A percentile compares a stretch with the other conserved stretches of the same genome.
phyloP scores from a whole-genome alignment of 2,113 vertebrate species.

The Cryptomyrus ogoouensis region DNA sequence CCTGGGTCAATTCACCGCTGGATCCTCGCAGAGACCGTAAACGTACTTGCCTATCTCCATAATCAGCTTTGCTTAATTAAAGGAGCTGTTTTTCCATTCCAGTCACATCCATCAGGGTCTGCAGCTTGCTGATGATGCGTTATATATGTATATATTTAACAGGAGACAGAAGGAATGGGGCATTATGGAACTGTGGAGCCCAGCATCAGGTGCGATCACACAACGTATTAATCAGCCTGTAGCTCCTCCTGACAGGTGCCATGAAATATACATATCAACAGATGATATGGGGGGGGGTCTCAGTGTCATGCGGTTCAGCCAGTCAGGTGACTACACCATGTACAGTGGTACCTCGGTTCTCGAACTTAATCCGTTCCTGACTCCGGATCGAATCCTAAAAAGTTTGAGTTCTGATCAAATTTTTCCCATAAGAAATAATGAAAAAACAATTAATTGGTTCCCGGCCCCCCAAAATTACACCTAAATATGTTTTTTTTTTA shows the following conservation, averaged over 20 bases:
- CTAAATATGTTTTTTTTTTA: too few species aligned
- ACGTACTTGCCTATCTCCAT: neutral
- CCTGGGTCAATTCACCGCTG: neutral
- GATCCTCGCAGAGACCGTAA: neutral
- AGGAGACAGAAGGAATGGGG: neutral
- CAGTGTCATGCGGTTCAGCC: constrained; percentile 2
- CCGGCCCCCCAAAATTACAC: too few species aligned
- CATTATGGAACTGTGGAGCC: constrained; percentile 4
- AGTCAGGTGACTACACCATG: neutral
- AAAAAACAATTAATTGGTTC: too few species aligned
- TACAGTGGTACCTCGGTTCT: too few species aligned
- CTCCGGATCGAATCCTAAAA: too few species aligned
- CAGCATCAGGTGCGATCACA: neutral
- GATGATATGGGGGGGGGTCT: constrained; percentile 6
- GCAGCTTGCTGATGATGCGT: neutral
- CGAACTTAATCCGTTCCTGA: too few species aligned
- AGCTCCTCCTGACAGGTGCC: constrained; percentile 17
- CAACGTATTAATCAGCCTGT: constrained; percentile 24
- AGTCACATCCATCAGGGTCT: neutral
- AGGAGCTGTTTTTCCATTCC: constrained; percentile 4
- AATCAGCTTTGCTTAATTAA: constrained; percentile 19
- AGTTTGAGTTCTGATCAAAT: too few species aligned
- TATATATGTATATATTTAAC: neutral
- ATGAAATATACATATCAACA: constrained; percentile 26
- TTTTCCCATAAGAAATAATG: too few species aligned